Conservation (phyloP, 1,140 invertebrate genomes). For the Orchesella cincta region DNA sequence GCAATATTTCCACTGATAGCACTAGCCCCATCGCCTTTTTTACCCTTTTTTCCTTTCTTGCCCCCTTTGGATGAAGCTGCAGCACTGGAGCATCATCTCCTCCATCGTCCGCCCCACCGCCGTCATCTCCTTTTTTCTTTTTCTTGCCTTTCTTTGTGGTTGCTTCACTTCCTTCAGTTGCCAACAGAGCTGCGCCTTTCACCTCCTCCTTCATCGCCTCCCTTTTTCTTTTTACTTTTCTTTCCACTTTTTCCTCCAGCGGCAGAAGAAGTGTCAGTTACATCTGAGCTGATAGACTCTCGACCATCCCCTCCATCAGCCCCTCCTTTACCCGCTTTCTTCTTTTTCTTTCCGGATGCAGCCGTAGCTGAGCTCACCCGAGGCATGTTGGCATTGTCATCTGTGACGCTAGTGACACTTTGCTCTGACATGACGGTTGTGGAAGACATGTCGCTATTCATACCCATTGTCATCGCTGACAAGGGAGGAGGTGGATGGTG, state of each 20-base stretch:
- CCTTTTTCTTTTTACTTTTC: background rate
- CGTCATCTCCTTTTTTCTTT: background rate
- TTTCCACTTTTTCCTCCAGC: background rate
- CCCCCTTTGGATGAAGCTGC: no score
- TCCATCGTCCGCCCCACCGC: background rate
- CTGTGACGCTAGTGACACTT: background rate
- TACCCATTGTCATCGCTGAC: background rate
- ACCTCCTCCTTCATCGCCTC: background rate
- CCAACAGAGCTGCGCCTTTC: background rate
- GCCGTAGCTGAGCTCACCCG: background rate
- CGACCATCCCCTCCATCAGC: background rate
- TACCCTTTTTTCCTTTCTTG: background rate
- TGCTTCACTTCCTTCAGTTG: background rate
- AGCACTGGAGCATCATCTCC: background rate
- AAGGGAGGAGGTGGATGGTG: background rate
- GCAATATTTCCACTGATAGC: background rate
- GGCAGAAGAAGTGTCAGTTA: no score
- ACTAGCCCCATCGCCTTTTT: background rate
- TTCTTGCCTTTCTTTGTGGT: background rate
- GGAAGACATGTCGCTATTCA: background rate
- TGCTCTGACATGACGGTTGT: background rate
- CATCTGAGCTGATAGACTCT: no score
- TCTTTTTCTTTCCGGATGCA: background rate
- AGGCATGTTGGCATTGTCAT: background rate
- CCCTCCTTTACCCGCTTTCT: background rate